phyloP scores from a whole-genome alignment of 2,888 invertebrate genomes.

The Clepsis dumicolana region DNA sequence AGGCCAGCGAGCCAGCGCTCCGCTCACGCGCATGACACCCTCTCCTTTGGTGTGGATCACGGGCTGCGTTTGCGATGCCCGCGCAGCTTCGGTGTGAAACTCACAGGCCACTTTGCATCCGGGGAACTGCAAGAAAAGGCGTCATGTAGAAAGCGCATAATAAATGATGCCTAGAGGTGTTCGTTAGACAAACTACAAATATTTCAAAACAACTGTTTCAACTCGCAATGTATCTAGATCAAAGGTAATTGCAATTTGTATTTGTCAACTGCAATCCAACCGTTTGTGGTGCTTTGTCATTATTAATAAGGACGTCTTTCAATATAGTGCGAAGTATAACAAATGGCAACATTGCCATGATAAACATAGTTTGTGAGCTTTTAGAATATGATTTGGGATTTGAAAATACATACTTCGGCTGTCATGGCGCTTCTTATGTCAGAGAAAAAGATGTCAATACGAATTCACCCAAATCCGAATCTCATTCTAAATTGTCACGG shows the following conservation, averaged over 20 bases:
- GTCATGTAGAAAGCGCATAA: conserved; percentile 44
- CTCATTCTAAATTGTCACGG: too few relatives aligned
- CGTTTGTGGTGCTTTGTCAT: conserved; percentile 31
- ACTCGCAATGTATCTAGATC: conserved; percentile 29
- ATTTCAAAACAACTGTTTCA: conserved; percentile 25
- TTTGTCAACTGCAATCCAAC: conserved; percentile 30
- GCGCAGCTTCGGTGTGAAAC: conserved; percentile 88
- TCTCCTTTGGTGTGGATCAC: conserved; percentile 90
- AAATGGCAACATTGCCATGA: conserved; percentile 17
- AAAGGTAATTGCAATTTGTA: conserved; percentile 35
- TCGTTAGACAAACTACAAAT: conserved; percentile 26
- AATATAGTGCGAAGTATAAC: background rate
- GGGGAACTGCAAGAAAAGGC: conserved; percentile 86
- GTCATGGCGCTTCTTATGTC: too few relatives aligned
- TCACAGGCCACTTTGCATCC: conserved; percentile 91
- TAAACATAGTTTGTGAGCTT: too few relatives aligned
- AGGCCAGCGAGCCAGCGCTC: conserved; percentile 88
- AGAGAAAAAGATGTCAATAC: too few relatives aligned
- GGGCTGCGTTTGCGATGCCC: conserved; percentile 88
- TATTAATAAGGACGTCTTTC: conserved; percentile 34
- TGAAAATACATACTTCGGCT: too few relatives aligned
- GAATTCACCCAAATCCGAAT: too few relatives aligned
- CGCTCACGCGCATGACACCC: conserved; percentile 88
- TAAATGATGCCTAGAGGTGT: conserved; percentile 22
- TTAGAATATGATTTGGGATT: too few relatives aligned